These are phyloP conservation scores for Engystomops pustulosus DNA, from an alignment of 2,113 vertebrate genomes.

Conservation along the genomic window DNA sequence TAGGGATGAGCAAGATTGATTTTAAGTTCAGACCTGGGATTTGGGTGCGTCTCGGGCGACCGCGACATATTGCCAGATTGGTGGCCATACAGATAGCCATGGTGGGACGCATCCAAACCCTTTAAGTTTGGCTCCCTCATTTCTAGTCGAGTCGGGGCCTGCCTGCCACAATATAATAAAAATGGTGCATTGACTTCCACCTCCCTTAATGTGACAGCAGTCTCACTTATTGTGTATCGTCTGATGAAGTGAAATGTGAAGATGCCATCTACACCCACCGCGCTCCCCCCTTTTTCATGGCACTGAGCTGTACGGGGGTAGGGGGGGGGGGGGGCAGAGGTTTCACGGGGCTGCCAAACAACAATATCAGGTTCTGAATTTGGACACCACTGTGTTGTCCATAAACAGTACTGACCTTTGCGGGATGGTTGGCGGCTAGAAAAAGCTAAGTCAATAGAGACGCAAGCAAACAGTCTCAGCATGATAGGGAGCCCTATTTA, in stretches of 20 bases:
- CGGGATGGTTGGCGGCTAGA: background rate
- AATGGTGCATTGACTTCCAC: background rate
- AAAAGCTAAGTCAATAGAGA: conserved; percentile 38
- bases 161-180: background rate
- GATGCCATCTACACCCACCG: background rate
- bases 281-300: background rate
- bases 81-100: too few species aligned
- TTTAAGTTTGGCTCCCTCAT: too few species aligned
- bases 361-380: conserved; percentile 28
- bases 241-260: background rate
- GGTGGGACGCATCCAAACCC: too few species aligned
- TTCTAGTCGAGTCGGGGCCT: too few species aligned
- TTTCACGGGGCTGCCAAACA: conserved; percentile 22
- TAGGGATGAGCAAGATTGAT: background rate
- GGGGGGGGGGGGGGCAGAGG: too few species aligned
- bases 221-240: background rate
- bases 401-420: conserved; percentile 50
- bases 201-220: background rate
- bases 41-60: too few species aligned
- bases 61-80: too few species aligned
- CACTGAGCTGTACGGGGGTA: background rate
- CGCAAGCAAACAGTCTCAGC: conserved; percentile 11
- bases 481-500: conserved; percentile 15
- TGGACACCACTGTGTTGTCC: conserved; percentile 39
- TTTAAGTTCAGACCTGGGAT: too few species aligned